phyloP scores from a whole-genome alignment of 1,140 invertebrate genomes.

The Dryas iulia region DNA sequence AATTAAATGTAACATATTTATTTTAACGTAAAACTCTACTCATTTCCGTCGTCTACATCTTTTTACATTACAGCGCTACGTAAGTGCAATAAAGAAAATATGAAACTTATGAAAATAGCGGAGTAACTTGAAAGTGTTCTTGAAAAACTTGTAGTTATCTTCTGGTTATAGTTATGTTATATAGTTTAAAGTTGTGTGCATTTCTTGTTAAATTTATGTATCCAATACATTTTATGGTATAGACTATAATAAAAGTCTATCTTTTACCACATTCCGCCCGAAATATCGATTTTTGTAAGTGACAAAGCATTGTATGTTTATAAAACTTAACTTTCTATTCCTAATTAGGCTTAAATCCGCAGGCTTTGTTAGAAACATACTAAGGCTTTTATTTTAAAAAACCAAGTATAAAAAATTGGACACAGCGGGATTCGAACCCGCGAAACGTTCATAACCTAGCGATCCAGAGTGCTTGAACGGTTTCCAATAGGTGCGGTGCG shows the following conservation, averaged over 20 bases:
- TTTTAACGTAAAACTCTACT: not conserved
- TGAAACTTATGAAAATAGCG: not conserved
- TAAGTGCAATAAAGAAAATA: not conserved
- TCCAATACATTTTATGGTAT: not conserved
- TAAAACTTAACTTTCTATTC: too few species aligned
- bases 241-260: not conserved
- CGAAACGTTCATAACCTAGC: too few species aligned
- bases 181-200: not conserved
- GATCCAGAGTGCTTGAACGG: too few species aligned
- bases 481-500: too few species aligned
- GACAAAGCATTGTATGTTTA: too few species aligned
- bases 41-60: not conserved
- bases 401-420: too few species aligned
- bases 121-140: not conserved
- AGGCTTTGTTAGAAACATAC: too few species aligned
- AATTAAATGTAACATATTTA: not conserved
- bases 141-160: too few species aligned
- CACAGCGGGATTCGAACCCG: too few species aligned
- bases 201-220: not conserved
- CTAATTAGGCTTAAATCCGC: too few species aligned
- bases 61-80: not conserved
- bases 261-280: not conserved
- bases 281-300: not conserved
- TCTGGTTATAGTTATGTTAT: too few species aligned
- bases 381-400: too few species aligned